These are phyloP conservation scores for Rhinoraja longicauda DNA, from an alignment of 2,797 vertebrate species.

Conservation along the genomic window DNA sequence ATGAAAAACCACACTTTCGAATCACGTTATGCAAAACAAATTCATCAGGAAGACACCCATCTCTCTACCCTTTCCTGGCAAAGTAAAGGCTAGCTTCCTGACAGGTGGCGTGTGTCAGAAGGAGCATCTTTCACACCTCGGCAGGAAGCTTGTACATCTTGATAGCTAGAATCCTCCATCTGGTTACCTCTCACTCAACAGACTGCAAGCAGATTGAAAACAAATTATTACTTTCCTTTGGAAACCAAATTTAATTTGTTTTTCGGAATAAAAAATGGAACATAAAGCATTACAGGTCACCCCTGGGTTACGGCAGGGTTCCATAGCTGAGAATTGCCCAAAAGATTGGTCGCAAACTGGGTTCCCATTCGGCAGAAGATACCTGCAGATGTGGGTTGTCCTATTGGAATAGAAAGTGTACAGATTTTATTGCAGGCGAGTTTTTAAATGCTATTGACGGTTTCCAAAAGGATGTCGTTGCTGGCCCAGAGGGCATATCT, in stretches of 20 bases:
- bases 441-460: no score
- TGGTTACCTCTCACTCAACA: neutral
- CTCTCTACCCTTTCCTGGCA: neutral
- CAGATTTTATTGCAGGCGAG: no score
- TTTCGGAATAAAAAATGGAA: neutral
- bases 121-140: neutral
- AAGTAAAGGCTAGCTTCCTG: conserved; percentile 1
- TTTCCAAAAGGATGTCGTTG: no score
- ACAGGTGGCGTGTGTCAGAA: neutral
- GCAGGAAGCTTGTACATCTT: neutral
- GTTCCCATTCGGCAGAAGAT: no score
- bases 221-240: neutral
- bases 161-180: neutral
- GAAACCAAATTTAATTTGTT: neutral
- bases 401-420: no score
- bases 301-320: no score
- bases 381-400: no score
- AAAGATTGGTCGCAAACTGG: no score
- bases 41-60: neutral
- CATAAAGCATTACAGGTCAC: neutral
- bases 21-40: neutral
- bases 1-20: neutral
- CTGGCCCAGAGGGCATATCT: no score
- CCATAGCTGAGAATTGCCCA: no score
- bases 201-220: neutral